phyloP scores from a whole-genome alignment of 2,888 invertebrate species.

The Tuberolachnus salignus region DNA sequence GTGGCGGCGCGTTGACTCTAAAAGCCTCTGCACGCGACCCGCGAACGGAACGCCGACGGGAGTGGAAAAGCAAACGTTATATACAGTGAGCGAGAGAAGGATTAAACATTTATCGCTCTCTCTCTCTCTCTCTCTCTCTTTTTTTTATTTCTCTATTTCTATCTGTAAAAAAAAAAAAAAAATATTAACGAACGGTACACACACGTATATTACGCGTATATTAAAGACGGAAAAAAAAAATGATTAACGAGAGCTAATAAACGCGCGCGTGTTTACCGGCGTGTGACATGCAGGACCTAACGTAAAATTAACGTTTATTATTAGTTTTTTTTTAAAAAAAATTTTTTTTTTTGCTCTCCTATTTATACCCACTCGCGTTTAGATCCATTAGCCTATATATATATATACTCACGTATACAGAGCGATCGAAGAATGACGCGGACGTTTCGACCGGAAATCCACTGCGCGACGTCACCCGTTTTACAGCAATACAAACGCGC shows the following conservation, averaged over 20 bases:
- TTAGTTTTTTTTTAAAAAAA: conserved; percentile 35
- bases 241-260: conserved; percentile 52
- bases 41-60: background rate
- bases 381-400: conserved; percentile 37
- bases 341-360: background rate
- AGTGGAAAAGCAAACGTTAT: background rate
- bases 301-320: conserved; percentile 48
- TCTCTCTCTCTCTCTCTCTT: background rate
- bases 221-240: conserved; percentile 16
- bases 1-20: background rate
- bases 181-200: background rate
- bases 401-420: background rate
- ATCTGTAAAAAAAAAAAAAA: background rate
- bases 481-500: background rate
- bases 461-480: background rate
- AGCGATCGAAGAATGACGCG: conserved; percentile 39
- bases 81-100: too few relatives aligned
- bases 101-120: too few relatives aligned
- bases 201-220: background rate
- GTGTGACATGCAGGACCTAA: conserved; percentile 38
- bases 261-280: conserved; percentile 3
- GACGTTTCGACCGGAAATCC: conserved; percentile 48
- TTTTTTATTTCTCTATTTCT: background rate
- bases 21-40: background rate
- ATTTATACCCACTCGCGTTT: background rate